A percentile compares a stretch with the other conserved stretches of the same genome.
Evolutionary conservation across 2,797 vertebrate species (phyloP).

Genomic region (Poeciliopsis infans): DNA sequence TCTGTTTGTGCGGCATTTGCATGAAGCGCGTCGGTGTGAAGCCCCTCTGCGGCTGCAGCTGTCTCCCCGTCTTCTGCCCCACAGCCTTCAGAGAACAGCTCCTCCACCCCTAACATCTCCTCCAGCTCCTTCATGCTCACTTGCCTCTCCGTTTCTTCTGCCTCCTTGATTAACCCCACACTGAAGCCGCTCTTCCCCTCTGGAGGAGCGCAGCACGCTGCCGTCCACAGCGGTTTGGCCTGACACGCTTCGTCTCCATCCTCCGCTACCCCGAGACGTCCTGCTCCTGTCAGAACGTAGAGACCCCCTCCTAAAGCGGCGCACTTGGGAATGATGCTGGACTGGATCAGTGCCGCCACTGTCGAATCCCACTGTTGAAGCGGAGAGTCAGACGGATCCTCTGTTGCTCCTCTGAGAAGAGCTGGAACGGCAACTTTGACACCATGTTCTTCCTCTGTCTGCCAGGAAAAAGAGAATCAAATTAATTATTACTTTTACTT

Average conservation of each 20-base stretch:
- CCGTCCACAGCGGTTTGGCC: conserved; percentile 64
- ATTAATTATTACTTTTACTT: background rate
- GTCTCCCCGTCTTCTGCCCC: conserved; percentile 36
- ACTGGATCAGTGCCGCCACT: conserved; percentile 67
- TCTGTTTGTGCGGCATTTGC: conserved; percentile 30
- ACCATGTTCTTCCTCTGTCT: conserved; percentile 49
- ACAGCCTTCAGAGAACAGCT: conserved; percentile 77
- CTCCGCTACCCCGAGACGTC: conserved; percentile 39
- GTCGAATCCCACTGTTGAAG: conserved; percentile 73
- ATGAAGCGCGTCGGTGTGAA: conserved; percentile 21
- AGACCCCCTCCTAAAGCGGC: conserved; percentile 66
- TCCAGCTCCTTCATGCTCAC: conserved; percentile 76
- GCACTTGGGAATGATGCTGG: conserved; percentile 67
- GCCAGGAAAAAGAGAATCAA: conserved; percentile 12
- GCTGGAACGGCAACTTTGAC: conserved; percentile 53
- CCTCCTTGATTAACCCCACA: conserved; percentile 71
- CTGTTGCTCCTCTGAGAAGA: conserved; percentile 61
- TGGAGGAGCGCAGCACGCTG: conserved; percentile 68
- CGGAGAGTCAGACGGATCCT: conserved; percentile 36
- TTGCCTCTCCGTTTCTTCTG: conserved; percentile 49
- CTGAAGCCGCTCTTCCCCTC: conserved; percentile 65
- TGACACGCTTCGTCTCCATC: conserved; percentile 55
- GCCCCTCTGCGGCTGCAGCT: conserved; percentile 21
- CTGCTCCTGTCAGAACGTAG: conserved; percentile 76
- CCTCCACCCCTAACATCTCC: conserved; percentile 65